Conservation (phyloP, 2,797 vertebrate species). For the Peromyscus melanophrys region DNA sequence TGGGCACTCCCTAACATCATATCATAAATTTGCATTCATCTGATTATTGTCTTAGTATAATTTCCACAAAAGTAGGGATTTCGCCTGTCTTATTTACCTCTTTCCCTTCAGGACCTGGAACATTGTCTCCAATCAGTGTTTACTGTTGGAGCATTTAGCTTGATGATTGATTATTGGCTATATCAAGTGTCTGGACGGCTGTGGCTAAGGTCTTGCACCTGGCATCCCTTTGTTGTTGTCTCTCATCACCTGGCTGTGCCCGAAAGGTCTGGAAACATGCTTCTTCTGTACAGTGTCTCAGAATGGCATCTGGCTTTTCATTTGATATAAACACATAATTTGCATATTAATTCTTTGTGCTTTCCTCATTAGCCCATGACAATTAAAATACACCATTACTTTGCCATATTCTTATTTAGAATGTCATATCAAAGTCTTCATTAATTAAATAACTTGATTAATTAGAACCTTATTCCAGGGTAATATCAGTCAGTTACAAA, state of each 20-base stretch:
- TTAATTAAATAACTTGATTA: slow-evolving; percentile 82
- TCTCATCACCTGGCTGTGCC: not conserved
- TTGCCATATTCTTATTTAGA: slow-evolving; percentile 74
- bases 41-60: slow-evolving; percentile 20
- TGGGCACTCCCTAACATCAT: not conserved
- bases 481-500: slow-evolving; percentile 67
- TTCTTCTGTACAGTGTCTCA: slow-evolving; percentile 20
- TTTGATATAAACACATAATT: slow-evolving; percentile 69
- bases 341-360: slow-evolving; percentile 78
- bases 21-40: not conserved
- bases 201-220: not conserved
- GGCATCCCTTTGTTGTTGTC: not conserved
- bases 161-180: slow-evolving; percentile 36
- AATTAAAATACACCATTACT: slow-evolving; percentile 77
- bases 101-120: slow-evolving; percentile 19
- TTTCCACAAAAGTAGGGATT: not conserved
- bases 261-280: slow-evolving; percentile 13
- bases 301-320: slow-evolving; percentile 54
- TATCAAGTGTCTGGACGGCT: not conserved
- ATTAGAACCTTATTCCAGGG: slow-evolving; percentile 69
- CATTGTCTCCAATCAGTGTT: not conserved
- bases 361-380: slow-evolving; percentile 78
- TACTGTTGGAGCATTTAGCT: slow-evolving; percentile 2
- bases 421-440: slow-evolving; percentile 79
- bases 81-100: not conserved